Conservation (phyloP, 1,140 invertebrate species). For the Rhopalosiphum maidis region DNA sequence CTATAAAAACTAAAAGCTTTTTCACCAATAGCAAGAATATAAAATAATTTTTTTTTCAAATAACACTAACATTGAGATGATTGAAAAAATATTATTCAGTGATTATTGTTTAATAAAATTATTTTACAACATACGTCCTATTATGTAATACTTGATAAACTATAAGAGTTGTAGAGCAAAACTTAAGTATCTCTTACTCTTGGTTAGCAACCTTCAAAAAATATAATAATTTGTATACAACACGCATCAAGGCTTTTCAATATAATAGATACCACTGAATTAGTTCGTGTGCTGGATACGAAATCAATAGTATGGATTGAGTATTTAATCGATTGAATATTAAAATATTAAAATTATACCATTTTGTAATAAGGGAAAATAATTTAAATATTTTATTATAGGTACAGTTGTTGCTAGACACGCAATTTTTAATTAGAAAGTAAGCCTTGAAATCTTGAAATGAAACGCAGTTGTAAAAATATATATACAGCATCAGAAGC, state of each 20-base stretch:
- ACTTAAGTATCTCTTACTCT: too few species aligned
- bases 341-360: background rate
- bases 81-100: background rate
- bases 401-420: background rate
- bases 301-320: background rate
- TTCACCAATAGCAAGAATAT: background rate
- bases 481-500: background rate
- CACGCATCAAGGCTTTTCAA: too few species aligned
- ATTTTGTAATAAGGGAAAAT: background rate
- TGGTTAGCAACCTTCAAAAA: too few species aligned
- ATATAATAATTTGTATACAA: too few species aligned
- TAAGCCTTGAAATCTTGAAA: too few species aligned
- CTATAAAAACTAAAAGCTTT: background rate
- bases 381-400: background rate
- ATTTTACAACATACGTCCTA: background rate
- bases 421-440: background rate
- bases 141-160: background rate
- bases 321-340: background rate
- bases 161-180: too few species aligned
- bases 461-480: background rate
- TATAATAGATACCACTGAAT: background rate
- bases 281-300: too few species aligned
- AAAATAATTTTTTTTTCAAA: background rate
- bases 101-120: background rate
- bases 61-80: background rate